Percentiles rank a stretch among this genome's conserved stretches.
These are phyloP conservation scores for Syngnathoides biaculeatus DNA, from an alignment of 2,113 vertebrate genomes.

Conservation along the genomic window DNA sequence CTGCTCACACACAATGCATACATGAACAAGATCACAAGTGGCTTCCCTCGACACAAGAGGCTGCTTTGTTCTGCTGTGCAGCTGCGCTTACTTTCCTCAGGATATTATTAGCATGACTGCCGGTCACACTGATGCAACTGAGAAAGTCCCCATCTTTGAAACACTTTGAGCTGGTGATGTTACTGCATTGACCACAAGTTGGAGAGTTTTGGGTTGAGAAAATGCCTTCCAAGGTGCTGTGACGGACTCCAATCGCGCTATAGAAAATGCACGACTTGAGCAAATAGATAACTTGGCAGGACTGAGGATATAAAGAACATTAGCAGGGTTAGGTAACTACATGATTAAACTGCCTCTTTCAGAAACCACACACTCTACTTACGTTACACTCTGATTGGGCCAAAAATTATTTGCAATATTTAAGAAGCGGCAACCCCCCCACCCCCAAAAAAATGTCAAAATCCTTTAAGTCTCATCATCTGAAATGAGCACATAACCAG, in stretches of 20 bases:
- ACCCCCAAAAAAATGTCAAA: too few relatives aligned
- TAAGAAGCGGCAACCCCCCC: not conserved
- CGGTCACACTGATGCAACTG: constrained; percentile 21
- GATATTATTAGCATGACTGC: constrained; percentile 41
- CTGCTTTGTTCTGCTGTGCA: constrained; percentile 45
- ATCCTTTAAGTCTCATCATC: not conserved
- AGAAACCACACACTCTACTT: not conserved
- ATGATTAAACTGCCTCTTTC: not conserved
- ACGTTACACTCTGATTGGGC: not conserved
- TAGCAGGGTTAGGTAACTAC: not conserved
- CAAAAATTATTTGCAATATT: not conserved
- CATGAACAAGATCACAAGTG: constrained; percentile 29
- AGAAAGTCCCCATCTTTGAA: constrained; percentile 39
- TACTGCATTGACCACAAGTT: not conserved
- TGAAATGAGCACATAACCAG: too few relatives aligned
- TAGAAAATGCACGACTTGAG: not conserved
- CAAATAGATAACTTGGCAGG: not conserved
- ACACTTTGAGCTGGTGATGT: constrained; percentile 7
- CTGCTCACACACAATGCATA: not conserved
- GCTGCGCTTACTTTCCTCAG: constrained; percentile 45
- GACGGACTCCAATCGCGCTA: too few relatives aligned
- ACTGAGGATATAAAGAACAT: not conserved
- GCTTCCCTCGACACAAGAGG: constrained; percentile 31
- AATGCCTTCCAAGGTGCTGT: too few relatives aligned
- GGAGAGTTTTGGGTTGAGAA: not conserved